Percentiles rank a stretch among this genome's conserved stretches.
These are phyloP conservation scores for Holcopasites calliopsidis DNA, from an alignment of 1,140 invertebrate genomes.

Conservation along the genomic window DNA sequence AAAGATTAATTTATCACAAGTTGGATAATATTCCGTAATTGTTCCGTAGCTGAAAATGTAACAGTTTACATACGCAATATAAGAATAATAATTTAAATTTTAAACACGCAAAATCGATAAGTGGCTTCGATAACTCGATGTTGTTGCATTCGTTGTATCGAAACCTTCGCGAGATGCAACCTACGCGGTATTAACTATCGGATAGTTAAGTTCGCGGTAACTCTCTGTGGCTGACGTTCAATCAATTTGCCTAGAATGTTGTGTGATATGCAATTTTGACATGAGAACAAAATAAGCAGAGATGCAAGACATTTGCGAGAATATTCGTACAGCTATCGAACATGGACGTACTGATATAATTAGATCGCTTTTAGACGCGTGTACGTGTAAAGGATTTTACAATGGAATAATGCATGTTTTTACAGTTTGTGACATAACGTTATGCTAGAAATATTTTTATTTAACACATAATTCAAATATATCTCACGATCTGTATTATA, in stretches of 20 bases:
- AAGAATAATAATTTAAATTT: neutral
- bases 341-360: conserved; percentile 83
- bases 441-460: neutral
- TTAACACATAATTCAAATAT: neutral
- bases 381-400: conserved; percentile 75
- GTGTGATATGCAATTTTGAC: conserved; percentile 32
- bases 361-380: conserved; percentile 81
- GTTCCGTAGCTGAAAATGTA: neutral
- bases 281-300: conserved; percentile 42
- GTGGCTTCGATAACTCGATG: conserved; percentile 20
- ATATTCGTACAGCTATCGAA: conserved; percentile 81
- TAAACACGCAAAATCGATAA: conserved; percentile 12
- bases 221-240: conserved; percentile 35
- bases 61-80: neutral
- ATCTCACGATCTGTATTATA: neutral
- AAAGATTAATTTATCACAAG: neutral
- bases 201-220: conserved; percentile 31
- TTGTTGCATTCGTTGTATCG: neutral
- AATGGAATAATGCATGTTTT: conserved; percentile 38
- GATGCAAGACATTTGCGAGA: conserved; percentile 79
- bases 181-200: neutral
- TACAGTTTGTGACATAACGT: conserved; percentile 14
- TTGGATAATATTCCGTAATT: neutral
- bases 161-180: conserved; percentile 1
- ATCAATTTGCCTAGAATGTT: conserved; percentile 26